Conservation (phyloP, 1,140 invertebrate genomes). For the Drosophila suzukii region DNA sequence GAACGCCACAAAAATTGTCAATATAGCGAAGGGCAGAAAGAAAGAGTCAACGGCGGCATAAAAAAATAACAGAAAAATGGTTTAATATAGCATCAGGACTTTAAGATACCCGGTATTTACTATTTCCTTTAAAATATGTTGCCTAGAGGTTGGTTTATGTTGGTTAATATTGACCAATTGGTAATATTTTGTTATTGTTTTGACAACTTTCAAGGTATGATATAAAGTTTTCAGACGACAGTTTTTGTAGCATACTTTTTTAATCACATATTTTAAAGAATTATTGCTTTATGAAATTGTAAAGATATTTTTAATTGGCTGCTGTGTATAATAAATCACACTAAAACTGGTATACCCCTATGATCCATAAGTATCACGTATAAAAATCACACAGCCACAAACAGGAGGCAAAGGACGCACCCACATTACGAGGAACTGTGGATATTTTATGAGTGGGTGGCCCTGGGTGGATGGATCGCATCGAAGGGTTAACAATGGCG, state of each 20-base stretch:
- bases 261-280: no score
- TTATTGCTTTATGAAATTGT: no score
- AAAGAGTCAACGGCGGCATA: constrained; percentile 42
- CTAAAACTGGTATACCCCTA: constrained; percentile 2
- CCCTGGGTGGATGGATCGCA: constrained; percentile 15
- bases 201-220: no score
- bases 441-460: constrained; percentile 66
- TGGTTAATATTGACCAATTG: no score
- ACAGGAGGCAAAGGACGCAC: constrained; percentile 50
- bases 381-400: constrained; percentile 38
- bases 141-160: neutral
- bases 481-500: constrained; percentile 76
- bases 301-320: no score
- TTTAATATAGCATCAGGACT: neutral
- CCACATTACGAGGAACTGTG: constrained; percentile 64
- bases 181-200: no score
- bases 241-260: no score
- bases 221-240: no score
- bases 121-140: neutral
- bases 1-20: constrained; percentile 76
- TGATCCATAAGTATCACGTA: neutral
- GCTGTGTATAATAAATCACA: no score
- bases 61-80: constrained; percentile 16
- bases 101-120: neutral
- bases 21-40: constrained; percentile 44